These are phyloP conservation scores for Mizuhopecten yessoensis DNA, from an alignment of 1,140 invertebrate genomes.

Conservation along the genomic window DNA sequence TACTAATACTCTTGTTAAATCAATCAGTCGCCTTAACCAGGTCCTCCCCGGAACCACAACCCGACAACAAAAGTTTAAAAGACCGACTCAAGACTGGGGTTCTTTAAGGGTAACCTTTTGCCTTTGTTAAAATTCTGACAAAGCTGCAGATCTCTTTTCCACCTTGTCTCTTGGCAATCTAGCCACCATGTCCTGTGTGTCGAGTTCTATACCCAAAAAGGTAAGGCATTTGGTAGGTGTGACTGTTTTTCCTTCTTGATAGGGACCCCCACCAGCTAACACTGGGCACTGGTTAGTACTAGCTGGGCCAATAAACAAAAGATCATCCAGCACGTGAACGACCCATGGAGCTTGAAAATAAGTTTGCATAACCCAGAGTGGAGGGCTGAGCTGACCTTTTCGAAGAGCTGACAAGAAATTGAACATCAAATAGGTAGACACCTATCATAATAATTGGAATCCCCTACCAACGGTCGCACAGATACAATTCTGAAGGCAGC, in stretches of 20 bases:
- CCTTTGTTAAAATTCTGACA: not conserved
- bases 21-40: slow-evolving; percentile 48
- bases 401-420: slow-evolving; percentile 46
- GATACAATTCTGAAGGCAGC: not conserved
- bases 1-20: too few species aligned
- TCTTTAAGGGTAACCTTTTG: not conserved
- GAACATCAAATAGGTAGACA: not conserved
- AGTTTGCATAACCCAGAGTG: slow-evolving; percentile 1
- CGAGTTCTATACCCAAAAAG: not conserved
- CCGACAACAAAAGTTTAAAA: slow-evolving; percentile 51
- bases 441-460: not conserved
- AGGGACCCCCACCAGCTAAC: not conserved
- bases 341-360: not conserved
- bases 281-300: too few species aligned
- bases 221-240: too few species aligned
- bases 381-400: slow-evolving; percentile 45
- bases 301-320: too few species aligned
- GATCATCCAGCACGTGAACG: not conserved
- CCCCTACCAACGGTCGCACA: not conserved
- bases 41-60: slow-evolving; percentile 53
- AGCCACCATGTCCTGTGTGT: too few species aligned
- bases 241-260: not conserved
- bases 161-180: not conserved
- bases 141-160: not conserved
- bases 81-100: slow-evolving; percentile 52